These are phyloP conservation scores for Thera obeliscata DNA, from an alignment of 2,888 invertebrate species.

Conservation along the genomic window DNA sequence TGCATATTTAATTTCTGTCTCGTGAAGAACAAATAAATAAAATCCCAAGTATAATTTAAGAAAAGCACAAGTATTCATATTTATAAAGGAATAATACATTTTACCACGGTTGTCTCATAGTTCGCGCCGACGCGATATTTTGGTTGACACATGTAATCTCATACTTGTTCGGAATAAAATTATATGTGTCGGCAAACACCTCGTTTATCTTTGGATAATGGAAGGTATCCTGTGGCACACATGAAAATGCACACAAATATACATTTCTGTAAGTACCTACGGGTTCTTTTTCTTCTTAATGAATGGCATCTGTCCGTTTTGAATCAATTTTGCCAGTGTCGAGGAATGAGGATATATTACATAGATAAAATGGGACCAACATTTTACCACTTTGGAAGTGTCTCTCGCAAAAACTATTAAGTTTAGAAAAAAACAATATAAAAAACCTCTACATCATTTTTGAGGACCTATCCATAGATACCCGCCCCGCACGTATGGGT, in stretches of 20 bases:
- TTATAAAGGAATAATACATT: slow-evolving; percentile 31
- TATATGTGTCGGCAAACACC: slow-evolving; percentile 70
- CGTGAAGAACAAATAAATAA: slow-evolving; percentile 24
- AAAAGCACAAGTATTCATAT: slow-evolving; percentile 14
- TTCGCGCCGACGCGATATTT: slow-evolving; percentile 46
- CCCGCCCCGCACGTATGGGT: too few species aligned
- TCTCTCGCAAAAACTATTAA: too few species aligned
- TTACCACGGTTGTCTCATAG: slow-evolving; percentile 38
- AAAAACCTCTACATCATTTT: too few species aligned
- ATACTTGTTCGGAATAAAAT: slow-evolving; percentile 71
- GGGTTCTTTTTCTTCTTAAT: slow-evolving; percentile 10
- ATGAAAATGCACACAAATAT: slow-evolving; percentile 47
- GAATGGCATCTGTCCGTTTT: too few species aligned
- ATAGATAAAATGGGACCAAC: too few species aligned
- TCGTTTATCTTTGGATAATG: slow-evolving; percentile 72
- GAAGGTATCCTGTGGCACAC: slow-evolving; percentile 56
- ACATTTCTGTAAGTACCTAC: slow-evolving; percentile 28
- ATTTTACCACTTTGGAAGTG: too few species aligned
- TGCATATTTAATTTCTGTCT: slow-evolving; percentile 17
- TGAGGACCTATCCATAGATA: too few species aligned
- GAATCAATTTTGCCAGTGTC: too few species aligned
- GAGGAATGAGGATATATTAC: too few species aligned
- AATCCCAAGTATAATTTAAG: slow-evolving; percentile 24
- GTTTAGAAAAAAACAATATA: too few species aligned
- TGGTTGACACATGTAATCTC: slow-evolving; percentile 72